Conservation (phyloP, 2,113 vertebrate species). For the Noctilio leporinus region DNA sequence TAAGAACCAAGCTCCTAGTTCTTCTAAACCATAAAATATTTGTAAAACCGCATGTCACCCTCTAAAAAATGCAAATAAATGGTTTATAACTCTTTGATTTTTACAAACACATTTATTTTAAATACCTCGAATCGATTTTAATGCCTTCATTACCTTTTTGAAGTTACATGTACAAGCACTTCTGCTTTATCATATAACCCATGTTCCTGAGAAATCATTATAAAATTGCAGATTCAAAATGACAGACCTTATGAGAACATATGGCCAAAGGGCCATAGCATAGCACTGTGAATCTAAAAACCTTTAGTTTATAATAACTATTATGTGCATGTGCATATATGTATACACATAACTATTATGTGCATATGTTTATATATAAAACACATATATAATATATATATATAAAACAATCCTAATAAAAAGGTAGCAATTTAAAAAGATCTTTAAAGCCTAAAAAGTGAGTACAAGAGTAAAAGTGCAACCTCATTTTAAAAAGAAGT, state of each 20-base stretch:
- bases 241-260: not conserved
- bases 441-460: not conserved
- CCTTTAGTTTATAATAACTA: not conserved
- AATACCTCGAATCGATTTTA: not conserved
- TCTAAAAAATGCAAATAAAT: not conserved
- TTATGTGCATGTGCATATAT: too few relatives aligned
- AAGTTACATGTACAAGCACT: not conserved
- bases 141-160: not conserved
- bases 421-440: not conserved
- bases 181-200: not conserved
- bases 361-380: too few relatives aligned
- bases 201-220: not conserved
- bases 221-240: not conserved
- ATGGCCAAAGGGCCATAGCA: too few relatives aligned
- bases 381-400: too few relatives aligned
- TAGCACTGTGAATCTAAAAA: not conserved
- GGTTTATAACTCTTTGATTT: not conserved
- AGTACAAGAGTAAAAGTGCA: not conserved
- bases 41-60: not conserved
- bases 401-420: not conserved
- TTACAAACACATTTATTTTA: not conserved
- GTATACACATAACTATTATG: too few relatives aligned
- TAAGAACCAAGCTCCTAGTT: not conserved
- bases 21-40: not conserved
- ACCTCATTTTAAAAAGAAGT: not conserved